Percentiles rank a stretch among this genome's conserved stretches.
These are phyloP conservation scores for Phanerotoma sp. DNA, from an alignment of 2,888 invertebrate genomes.

Conservation along the genomic window DNA sequence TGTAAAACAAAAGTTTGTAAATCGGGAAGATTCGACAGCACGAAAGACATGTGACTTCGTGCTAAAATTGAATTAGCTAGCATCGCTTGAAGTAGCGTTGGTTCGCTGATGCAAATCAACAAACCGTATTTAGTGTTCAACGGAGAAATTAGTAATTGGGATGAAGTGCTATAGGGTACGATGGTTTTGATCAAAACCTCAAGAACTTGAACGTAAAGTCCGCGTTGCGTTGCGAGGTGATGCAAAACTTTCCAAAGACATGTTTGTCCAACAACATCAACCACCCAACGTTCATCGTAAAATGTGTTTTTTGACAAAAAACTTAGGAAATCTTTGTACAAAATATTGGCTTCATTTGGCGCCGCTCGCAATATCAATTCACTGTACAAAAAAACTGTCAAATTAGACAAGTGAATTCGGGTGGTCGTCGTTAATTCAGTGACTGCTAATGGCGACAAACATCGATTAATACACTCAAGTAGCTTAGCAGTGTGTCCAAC, in stretches of 20 bases:
- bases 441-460: slow-evolving; percentile 59
- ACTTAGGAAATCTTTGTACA: slow-evolving; percentile 60
- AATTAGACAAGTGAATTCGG: slow-evolving; percentile 66
- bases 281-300: slow-evolving; percentile 67
- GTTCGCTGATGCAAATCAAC: slow-evolving; percentile 59
- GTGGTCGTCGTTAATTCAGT: slow-evolving; percentile 64
- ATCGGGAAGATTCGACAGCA: slow-evolving; percentile 59
- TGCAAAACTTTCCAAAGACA: slow-evolving; percentile 65
- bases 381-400: slow-evolving; percentile 67
- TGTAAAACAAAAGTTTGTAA: slow-evolving; percentile 60
- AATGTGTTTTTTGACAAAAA: slow-evolving; percentile 65
- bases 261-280: slow-evolving; percentile 66
- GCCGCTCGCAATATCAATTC: slow-evolving; percentile 60
- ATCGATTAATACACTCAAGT: slow-evolving; percentile 63
- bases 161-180: slow-evolving; percentile 37
- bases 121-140: slow-evolving; percentile 52
- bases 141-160: slow-evolving; percentile 39
- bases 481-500: slow-evolving; percentile 66
- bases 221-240: slow-evolving; percentile 60
- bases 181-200: slow-evolving; percentile 61
- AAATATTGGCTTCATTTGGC: slow-evolving; percentile 42
- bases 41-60: slow-evolving; percentile 58
- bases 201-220: slow-evolving; percentile 62
- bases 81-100: slow-evolving; percentile 56
- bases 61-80: slow-evolving; percentile 58